Evolutionary conservation across 2,113 vertebrate genomes (phyloP), one percentile per base, ranked within the genome.

Genomic region (Brachirus orientalis): DNA sequence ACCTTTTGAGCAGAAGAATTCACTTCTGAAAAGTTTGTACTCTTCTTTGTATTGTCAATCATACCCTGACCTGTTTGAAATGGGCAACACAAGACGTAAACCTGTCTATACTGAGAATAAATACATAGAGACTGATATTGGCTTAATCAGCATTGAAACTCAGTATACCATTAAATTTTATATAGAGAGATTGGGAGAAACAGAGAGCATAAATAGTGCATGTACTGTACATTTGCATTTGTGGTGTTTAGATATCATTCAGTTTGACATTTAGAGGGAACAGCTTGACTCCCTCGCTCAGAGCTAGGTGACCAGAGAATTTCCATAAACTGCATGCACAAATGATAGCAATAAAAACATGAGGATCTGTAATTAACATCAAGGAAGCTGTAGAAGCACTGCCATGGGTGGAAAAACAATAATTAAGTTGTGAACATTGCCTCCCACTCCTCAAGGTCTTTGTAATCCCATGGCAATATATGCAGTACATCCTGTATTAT

Each of bases 161-260:
- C n/a, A n/a, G n/a, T n/a, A n/a, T n/a, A n/a, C 40, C 47, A 82
- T 76, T 58, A 36, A 73, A 60, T 12, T 44, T 66, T 65, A 16
- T n/a, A 17, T 14, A 40, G 40, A 18, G 19, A 12, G 47, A 55
- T 56, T 22, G 37, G 1, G 59, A 46, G 46, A 58, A n/a, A 0
- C 7, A 41, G 14, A 19, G 37, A 41, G 28, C 43, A 60, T 56
- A 7, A 69, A 72, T 51, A 59, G 28, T 52, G 50, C 50, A 72
- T 65, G 47, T 1, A 33, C 44, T 72, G 63, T 63, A 65, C 41
- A 56, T 58, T 58, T 52, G 65, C 45, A 38, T 62, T 76, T 55
- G 8, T 13, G 38, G 4, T 55, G 17, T 47, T 6, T 46, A 22
- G 7, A 51, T 50, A 16, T 56, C 1, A 41, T 64, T 28, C 10